Base-by-base conservation (phyloP, 2,797 vertebrate species). In the Ctenopoma multispine region DNA sequence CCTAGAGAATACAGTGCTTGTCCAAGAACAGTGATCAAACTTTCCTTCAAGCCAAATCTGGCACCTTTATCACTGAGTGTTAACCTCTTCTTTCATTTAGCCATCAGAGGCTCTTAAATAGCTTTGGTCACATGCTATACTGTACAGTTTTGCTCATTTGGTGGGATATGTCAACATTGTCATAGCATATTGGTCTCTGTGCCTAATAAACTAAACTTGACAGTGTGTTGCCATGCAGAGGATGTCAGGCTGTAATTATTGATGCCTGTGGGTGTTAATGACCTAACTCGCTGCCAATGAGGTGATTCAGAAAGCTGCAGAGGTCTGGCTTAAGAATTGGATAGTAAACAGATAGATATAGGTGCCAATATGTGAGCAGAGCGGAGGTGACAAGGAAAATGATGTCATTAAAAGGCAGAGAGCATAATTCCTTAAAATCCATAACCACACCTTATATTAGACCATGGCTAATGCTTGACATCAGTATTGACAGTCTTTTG, bases 21-120 rank as follows among this genome's bases (percentile, higher is more conserved):
- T 85, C 69, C 58, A 76, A 40, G 62, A 87, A 77, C n/a, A 5
- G 54, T 31, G 62, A 86, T 85, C 77, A 77, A 85, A 80, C 70
- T 72, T 77, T 60, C 60, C 84, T 83, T 21, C 14, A 64, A 80
- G 81, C 59, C 21, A 54, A 70, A 70, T 77, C 55, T 29, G 21
- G 59, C 75, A 76, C 57, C 58, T 65, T 77, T 43, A 80, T 72
- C 27, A 11, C 29, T 0, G 1, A 50, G 48, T 20, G 59, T 84
- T 72, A 58, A 65, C 59, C 41, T 81, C 53, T 64, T 20, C 38
- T 68, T 63, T 72, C 62, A 57, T 82, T 70, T 20, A 60, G 24
- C 34, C 51, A 54, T 65, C 59, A 53, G 63, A 59, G 62, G 41
- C 24, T 27, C 14, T 68, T 79, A 36, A 63, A 44, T 15, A 0